Conservation (phyloP, 2,888 invertebrate species). For the Embidobia sp. region DNA sequence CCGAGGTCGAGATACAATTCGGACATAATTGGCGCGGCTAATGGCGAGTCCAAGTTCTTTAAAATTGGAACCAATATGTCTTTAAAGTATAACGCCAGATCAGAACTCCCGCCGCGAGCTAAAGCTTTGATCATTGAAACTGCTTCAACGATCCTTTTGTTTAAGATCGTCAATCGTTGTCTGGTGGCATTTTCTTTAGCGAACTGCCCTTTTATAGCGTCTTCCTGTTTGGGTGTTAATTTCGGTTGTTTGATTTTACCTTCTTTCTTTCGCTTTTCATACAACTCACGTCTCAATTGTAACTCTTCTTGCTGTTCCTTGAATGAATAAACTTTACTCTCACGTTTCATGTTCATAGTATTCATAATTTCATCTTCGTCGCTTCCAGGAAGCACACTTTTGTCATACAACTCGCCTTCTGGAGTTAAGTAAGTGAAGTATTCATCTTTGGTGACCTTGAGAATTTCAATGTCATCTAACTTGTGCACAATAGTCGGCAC, state of each 20-base stretch:
- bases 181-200: slow-evolving; percentile 92
- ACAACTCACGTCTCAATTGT: slow-evolving; percentile 94
- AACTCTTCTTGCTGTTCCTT: slow-evolving; percentile 98
- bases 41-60: slow-evolving; percentile 87
- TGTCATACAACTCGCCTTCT: slow-evolving; percentile 95
- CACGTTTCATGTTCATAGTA: slow-evolving; percentile 92
- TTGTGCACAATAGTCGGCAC: slow-evolving; percentile 84
- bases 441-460: slow-evolving; percentile 89
- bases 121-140: slow-evolving; percentile 83
- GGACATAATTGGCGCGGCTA: slow-evolving; percentile 88
- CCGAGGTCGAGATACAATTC: slow-evolving; percentile 85
- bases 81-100: slow-evolving; percentile 83
- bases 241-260: slow-evolving; percentile 89
- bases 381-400: slow-evolving; percentile 88
- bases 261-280: slow-evolving; percentile 91
- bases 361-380: slow-evolving; percentile 82
- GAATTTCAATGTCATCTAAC: slow-evolving; percentile 86
- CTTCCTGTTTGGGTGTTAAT: slow-evolving; percentile 94
- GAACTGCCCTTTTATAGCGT: slow-evolving; percentile 92
- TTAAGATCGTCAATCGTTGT: slow-evolving; percentile 84
- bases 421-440: slow-evolving; percentile 92
- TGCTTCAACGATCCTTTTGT: slow-evolving; percentile 75
- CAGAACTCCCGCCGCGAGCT: slow-evolving; percentile 82
- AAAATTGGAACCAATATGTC: slow-evolving; percentile 84
- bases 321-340: slow-evolving; percentile 98